Evolutionary conservation across 2,888 invertebrate genomes (phyloP).

Genomic region (Papilio demoleus): DNA sequence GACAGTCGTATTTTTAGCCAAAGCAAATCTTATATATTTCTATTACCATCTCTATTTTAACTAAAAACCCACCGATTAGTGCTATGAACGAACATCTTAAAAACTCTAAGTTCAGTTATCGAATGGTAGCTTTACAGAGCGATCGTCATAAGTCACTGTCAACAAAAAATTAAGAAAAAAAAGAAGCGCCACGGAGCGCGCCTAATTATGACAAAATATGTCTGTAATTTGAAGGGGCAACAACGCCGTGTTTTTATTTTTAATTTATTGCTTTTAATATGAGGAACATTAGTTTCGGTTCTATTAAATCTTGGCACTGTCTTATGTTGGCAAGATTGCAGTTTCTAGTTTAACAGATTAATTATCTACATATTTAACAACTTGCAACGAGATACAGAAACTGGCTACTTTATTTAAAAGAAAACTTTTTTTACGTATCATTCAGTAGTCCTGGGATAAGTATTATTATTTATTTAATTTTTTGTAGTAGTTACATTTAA

Average conservation of each 20-base stretch:
- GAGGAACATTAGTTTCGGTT: slow-evolving; percentile 45
- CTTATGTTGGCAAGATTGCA: slow-evolving; percentile 30
- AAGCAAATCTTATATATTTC: no score
- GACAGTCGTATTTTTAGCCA: no score
- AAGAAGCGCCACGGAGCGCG: slow-evolving; percentile 65
- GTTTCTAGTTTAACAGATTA: slow-evolving; percentile 30
- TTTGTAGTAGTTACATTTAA: no score
- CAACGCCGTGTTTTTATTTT: slow-evolving; percentile 49
- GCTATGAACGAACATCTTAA: not conserved
- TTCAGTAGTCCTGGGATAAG: no score
- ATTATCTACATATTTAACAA: slow-evolving; percentile 9
- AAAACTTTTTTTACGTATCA: no score
- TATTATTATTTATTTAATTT: no score
- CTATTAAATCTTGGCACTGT: slow-evolving; percentile 38
- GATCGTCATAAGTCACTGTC: slow-evolving; percentile 51
- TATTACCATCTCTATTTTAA: no score
- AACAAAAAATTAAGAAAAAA: slow-evolving; percentile 60
- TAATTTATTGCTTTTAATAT: slow-evolving; percentile 63
- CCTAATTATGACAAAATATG: slow-evolving; percentile 81
- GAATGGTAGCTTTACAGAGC: slow-evolving; percentile 37
- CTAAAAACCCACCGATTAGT: not conserved
- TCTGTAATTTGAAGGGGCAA: slow-evolving; percentile 66
- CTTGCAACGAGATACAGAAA: not conserved
- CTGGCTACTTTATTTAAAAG: no score
- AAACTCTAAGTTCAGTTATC: slow-evolving; percentile 23